phyloP scores from a whole-genome alignment of 2,797 vertebrate genomes.

The Numenius phaeopus region DNA sequence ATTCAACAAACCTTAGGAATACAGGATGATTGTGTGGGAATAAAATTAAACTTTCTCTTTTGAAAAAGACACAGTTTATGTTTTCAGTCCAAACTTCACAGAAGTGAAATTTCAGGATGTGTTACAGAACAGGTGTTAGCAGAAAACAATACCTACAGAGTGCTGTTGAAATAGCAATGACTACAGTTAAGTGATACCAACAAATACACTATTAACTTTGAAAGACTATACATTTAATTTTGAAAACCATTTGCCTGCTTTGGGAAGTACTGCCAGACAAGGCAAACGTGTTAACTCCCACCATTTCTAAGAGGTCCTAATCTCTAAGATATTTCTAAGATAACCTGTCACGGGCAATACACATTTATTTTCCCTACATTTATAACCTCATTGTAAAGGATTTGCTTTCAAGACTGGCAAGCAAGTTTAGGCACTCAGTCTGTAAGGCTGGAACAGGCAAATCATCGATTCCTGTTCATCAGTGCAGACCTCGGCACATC shows the following conservation, averaged over 20 bases:
- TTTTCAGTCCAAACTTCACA: neutral
- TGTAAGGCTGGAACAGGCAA: neutral
- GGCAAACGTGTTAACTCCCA: neutral
- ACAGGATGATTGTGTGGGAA: neutral
- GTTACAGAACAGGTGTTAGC: neutral
- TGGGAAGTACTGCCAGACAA: neutral
- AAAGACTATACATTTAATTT: neutral
- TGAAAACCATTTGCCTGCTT: neutral
- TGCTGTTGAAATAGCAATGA: neutral
- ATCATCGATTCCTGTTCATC: fast-evolving
- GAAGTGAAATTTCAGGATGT: neutral
- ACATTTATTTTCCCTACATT: neutral
- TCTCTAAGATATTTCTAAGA: neutral
- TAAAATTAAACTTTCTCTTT: neutral
- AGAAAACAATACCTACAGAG: neutral
- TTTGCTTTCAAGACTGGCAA: neutral
- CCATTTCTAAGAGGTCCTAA: neutral
- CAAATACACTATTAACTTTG: neutral
- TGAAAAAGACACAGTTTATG: neutral
- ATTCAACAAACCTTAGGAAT: neutral
- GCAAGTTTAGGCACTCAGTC: too few relatives aligned
- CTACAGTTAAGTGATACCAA: neutral
- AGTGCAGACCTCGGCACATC: fast-evolving
- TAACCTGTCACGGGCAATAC: neutral
- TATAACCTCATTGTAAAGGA: neutral